phyloP scores from a whole-genome alignment of 2,888 invertebrate species.

The Nomada lathburiana region DNA sequence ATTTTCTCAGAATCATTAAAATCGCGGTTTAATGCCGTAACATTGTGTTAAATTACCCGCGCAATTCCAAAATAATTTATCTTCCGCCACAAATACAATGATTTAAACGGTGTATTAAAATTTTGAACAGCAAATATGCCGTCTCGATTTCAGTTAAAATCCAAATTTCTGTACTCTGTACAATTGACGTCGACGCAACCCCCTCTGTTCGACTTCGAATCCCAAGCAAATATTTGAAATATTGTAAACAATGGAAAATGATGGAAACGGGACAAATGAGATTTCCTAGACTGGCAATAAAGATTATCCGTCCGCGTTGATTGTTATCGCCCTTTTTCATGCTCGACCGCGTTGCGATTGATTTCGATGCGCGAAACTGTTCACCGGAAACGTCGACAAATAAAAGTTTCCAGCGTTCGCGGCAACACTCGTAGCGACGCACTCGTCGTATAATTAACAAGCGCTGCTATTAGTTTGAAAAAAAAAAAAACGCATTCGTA shows the following conservation, averaged over 20 bases:
- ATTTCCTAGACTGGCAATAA: conserved; percentile 3
- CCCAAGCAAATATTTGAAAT: not conserved
- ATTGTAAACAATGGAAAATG: not conserved
- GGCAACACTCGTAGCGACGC: not conserved
- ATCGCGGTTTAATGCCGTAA: too few species aligned
- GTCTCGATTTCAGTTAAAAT: too few species aligned
- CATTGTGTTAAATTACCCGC: too few species aligned
- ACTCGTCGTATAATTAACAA: conserved; percentile 30
- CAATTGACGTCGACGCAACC: too few species aligned
- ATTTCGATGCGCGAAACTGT: not conserved
- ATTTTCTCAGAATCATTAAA: too few species aligned
- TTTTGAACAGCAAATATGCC: too few species aligned
- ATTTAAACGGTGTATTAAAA: too few species aligned
- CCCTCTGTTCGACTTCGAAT: not conserved
- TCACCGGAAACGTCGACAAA: not conserved
- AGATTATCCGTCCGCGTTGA: not conserved
- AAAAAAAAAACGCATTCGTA: conserved; percentile 18
- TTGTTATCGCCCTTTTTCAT: not conserved
- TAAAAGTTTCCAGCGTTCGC: not conserved
- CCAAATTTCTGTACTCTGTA: too few species aligned
- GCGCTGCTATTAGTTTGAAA: conserved; percentile 17
- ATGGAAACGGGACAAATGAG: not conserved
- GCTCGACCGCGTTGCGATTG: conserved; percentile 8
- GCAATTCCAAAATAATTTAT: too few species aligned
- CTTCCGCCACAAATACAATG: too few species aligned